Percentiles rank a stretch among this genome's conserved stretches.
phyloP scores from a whole-genome alignment of 1,140 invertebrate genomes.

The Homalodisca vitripennis region DNA sequence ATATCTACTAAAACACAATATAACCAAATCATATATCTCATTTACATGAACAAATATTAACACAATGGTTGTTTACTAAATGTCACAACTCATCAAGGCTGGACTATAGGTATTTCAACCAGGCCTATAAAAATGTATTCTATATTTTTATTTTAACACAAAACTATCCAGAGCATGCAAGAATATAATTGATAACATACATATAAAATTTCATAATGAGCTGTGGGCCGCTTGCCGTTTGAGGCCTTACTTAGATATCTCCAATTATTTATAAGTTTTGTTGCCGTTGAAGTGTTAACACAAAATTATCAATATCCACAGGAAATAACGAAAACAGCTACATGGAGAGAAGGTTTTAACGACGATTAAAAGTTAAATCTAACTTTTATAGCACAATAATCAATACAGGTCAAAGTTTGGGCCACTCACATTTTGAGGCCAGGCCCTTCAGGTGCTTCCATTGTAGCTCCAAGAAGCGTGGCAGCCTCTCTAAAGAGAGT shows the following conservation, averaged over 20 bases:
- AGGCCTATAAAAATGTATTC: too few relatives aligned
- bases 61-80: constrained; percentile 24
- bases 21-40: too few relatives aligned
- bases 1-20: too few relatives aligned
- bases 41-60: too few relatives aligned
- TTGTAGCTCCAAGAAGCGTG: constrained; percentile 63
- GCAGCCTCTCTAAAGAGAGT: constrained; percentile 67
- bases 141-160: too few relatives aligned
- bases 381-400: constrained; percentile 18
- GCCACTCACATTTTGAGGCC: constrained; percentile 41
- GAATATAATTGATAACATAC: constrained; percentile 13
- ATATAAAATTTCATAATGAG: constrained; percentile 21
- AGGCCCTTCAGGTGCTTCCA: constrained; percentile 41
- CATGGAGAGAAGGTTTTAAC: neutral
- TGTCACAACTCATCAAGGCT: constrained; percentile 16
- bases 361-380: constrained; percentile 15
- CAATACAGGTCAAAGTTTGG: constrained; percentile 22
- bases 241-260: neutral
- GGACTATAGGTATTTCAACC: too few relatives aligned
- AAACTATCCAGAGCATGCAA: constrained; percentile 11
- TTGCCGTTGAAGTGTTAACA: too few relatives aligned
- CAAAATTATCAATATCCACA: neutral
- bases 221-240: neutral
- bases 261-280: too few relatives aligned
- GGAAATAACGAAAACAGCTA: neutral